Evolutionary conservation across 2,888 invertebrate genomes (phyloP).

Genomic region (Lepidochrysops patricia): DNA sequence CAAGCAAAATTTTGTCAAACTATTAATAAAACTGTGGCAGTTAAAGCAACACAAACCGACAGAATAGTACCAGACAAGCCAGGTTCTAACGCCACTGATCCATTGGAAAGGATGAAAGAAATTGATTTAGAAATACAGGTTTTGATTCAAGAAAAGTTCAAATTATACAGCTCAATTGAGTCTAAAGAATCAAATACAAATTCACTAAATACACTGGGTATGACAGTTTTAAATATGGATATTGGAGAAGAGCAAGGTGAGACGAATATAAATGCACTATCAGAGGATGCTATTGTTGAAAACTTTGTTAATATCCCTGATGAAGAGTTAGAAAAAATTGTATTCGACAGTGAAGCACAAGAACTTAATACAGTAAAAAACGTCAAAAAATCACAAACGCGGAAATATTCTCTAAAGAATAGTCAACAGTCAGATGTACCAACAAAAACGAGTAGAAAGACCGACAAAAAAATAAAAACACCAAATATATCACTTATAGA

Average conservation of each 20-base stretch:
- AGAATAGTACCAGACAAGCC: conserved; percentile 27
- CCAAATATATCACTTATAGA: conserved; percentile 62
- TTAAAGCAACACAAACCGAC: conserved; percentile 46
- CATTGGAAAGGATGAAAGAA: conserved; percentile 74
- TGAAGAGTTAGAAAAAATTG: conserved; percentile 59
- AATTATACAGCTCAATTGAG: conserved; percentile 69
- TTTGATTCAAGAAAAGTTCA: conserved; percentile 73
- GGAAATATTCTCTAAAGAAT: conserved; percentile 32
- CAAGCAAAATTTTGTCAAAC: conserved; percentile 41
- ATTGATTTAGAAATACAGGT: conserved; percentile 75
- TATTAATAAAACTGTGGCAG: conserved; percentile 31
- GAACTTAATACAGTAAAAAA: conserved; percentile 28
- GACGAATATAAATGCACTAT: conserved; percentile 25
- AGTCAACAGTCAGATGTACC: conserved; percentile 41
- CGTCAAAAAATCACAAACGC: conserved; percentile 32
- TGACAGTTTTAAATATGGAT: conserved; percentile 56
- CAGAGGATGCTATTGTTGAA: conserved; percentile 49
- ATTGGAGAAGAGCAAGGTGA: conserved; percentile 29
- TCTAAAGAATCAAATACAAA: conserved; percentile 40
- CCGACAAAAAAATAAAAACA: conserved; percentile 38
- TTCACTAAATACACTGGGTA: conserved; percentile 50
- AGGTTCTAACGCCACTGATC: conserved; percentile 36
- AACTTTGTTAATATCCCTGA: conserved; percentile 57
- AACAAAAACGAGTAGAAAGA: conserved; percentile 27
- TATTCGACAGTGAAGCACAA: conserved; percentile 40